These are phyloP conservation scores for Agonopterix arenella DNA, from an alignment of 2,888 invertebrate species.

Conservation along the genomic window DNA sequence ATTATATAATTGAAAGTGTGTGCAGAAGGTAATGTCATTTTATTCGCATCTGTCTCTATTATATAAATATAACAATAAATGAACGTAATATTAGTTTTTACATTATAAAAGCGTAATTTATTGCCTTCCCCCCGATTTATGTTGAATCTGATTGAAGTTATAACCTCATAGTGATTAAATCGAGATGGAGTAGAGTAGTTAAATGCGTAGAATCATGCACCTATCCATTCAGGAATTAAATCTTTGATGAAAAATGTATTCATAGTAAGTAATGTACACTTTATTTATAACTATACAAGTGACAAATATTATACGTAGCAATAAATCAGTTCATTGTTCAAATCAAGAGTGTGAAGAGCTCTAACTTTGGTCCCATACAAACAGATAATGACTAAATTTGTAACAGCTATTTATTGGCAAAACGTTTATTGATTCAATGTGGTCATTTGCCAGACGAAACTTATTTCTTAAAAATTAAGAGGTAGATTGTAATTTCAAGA, in stretches of 20 bases:
- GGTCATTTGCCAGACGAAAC: conserved; percentile 34
- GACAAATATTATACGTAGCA: conserved; percentile 14
- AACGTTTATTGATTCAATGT: conserved; percentile 19
- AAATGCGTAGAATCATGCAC: conserved; percentile 3
- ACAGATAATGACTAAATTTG: conserved; percentile 13
- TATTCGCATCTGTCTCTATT: conserved; percentile 8
- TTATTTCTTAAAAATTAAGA: conserved; percentile 61
- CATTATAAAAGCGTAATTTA: conserved; percentile 81
- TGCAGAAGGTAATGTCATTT: conserved; percentile 8
- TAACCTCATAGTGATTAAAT: background rate
- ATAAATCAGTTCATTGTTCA: conserved; percentile 33
- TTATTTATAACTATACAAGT: conserved; percentile 7
- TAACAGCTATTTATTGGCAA: conserved; percentile 27
- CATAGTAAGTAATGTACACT: conserved; percentile 1
- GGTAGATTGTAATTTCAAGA: conserved; percentile 74
- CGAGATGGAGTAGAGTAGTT: conserved; percentile 2
- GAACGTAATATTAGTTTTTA: conserved; percentile 50
- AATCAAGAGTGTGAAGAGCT: conserved; percentile 24
- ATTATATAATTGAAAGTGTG: background rate
- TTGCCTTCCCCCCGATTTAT: conserved; percentile 81
- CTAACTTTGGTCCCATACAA: conserved; percentile 24
- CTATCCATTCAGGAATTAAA: conserved; percentile 9
- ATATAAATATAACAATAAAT: conserved; percentile 9
- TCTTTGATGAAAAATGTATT: conserved; percentile 1
- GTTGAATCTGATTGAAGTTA: conserved; percentile 33